A percentile compares a stretch with the other conserved stretches of the same genome.
Conservation (phyloP, 2,888 invertebrate species). For the Coelinius sp. region DNA sequence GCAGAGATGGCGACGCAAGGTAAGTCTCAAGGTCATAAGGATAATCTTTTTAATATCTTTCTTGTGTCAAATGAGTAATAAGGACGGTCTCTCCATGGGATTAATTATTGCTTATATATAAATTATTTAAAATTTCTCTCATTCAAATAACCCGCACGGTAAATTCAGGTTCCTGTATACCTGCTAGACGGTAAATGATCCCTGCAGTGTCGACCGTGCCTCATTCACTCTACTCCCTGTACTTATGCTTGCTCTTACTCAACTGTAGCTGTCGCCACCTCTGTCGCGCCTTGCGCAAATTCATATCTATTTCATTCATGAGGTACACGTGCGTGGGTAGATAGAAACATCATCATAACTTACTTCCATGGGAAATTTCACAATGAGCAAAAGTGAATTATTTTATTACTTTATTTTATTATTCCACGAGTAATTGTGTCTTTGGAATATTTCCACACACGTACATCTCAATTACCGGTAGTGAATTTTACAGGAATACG, state of each 20-base stretch:
- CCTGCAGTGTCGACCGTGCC: slow-evolving; percentile 49
- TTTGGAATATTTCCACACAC: neutral
- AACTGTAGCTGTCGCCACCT: slow-evolving; percentile 27
- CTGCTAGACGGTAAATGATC: slow-evolving; percentile 1
- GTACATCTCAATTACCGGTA: neutral
- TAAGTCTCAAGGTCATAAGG: slow-evolving; percentile 51
- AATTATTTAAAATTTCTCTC: neutral
- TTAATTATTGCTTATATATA: neutral
- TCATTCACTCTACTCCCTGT: neutral
- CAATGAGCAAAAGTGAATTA: neutral
- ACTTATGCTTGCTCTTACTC: neutral
- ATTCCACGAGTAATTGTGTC: neutral
- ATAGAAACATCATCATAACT: neutral
- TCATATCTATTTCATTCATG: slow-evolving; percentile 2
- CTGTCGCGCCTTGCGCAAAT: neutral
- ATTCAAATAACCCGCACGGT: slow-evolving; percentile 12
- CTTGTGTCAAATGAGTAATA: slow-evolving; percentile 23
- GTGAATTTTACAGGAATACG: neutral
- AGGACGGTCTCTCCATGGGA: neutral
- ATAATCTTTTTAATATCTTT: slow-evolving; percentile 34
- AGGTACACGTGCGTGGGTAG: neutral
- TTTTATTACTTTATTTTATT: neutral
- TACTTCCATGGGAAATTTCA: neutral
- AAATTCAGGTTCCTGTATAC: neutral
- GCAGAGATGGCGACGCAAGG: slow-evolving; percentile 68